phyloP scores from a whole-genome alignment of 2,888 invertebrate species.

The Brachylomia viminalis region DNA sequence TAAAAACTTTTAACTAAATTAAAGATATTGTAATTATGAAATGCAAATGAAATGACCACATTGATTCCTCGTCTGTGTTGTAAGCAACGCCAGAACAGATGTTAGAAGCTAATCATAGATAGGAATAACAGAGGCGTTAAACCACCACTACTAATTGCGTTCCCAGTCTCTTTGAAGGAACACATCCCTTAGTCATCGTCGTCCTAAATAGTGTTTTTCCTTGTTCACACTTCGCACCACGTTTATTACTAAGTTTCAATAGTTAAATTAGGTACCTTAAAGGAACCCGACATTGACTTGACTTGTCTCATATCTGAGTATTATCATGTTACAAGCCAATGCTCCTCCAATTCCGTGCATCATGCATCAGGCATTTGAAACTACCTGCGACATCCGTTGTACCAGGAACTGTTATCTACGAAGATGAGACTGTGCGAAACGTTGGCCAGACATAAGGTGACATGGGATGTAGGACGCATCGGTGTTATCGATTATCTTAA shows the following conservation, averaged over 20 bases:
- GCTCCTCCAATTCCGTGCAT: constrained; percentile 35
- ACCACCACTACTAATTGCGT: not conserved
- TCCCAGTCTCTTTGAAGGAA: constrained; percentile 14
- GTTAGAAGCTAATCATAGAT: not conserved
- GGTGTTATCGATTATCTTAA: constrained; percentile 13
- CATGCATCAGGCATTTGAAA: constrained; percentile 35
- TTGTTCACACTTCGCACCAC: too few relatives aligned
- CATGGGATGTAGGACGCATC: constrained; percentile 5
- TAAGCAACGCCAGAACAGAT: not conserved
- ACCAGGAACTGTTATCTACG: constrained; percentile 51
- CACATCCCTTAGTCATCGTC: not conserved
- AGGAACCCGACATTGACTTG: not conserved
- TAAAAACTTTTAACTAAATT: not conserved
- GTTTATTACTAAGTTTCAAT: not conserved
- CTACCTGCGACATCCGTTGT: constrained; percentile 55
- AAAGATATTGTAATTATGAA: not conserved
- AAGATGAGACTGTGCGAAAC: constrained; percentile 33
- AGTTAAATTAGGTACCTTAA: too few relatives aligned
- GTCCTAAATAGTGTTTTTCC: constrained; percentile 1
- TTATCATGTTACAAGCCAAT: constrained; percentile 33
- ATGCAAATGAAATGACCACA: not conserved
- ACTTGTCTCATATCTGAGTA: not conserved
- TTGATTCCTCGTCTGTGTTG: not conserved
- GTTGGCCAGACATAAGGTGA: constrained; percentile 18
- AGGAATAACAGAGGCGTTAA: constrained; percentile 15